Conservation (phyloP, 2,113 vertebrate genomes). For the Tamias sibiricus region DNA sequence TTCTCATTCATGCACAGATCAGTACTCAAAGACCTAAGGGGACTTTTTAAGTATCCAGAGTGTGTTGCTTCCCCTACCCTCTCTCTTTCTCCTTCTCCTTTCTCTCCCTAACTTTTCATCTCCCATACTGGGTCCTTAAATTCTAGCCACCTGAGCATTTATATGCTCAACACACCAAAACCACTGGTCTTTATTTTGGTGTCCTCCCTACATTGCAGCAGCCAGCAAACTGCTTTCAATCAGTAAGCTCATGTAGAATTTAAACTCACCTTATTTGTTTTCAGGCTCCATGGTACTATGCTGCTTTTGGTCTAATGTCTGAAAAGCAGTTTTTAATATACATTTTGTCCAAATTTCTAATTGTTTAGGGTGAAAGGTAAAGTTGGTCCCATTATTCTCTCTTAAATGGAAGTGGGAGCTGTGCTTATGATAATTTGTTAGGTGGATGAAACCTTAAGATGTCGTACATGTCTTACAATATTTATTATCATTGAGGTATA, state of each 20-base stretch:
- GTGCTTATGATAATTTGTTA: not conserved
- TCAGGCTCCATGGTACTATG: not conserved
- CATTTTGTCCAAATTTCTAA: not conserved
- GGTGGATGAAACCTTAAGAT: not conserved
- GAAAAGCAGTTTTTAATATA: not conserved
- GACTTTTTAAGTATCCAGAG: not conserved
- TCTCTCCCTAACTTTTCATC: not conserved
- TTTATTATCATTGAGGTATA: not conserved
- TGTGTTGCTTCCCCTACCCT: not conserved
- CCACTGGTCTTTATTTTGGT: not conserved
- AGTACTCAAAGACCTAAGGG: not conserved
- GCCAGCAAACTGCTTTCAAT: not conserved
- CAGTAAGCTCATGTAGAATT: not conserved
- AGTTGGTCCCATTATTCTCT: not conserved
- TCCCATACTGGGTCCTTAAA: not conserved
- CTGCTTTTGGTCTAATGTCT: not conserved
- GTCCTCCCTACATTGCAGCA: too few species aligned
- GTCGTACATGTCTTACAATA: not conserved
- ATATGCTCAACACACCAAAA: not conserved
- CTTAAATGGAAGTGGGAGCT: not conserved
- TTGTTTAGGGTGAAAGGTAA: not conserved
- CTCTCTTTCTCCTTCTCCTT: too few species aligned
- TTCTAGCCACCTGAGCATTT: not conserved
- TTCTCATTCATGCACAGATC: not conserved
- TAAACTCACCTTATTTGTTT: not conserved